Conservation (phyloP, 2,888 invertebrate species). For the Chymomyza caudatula region DNA sequence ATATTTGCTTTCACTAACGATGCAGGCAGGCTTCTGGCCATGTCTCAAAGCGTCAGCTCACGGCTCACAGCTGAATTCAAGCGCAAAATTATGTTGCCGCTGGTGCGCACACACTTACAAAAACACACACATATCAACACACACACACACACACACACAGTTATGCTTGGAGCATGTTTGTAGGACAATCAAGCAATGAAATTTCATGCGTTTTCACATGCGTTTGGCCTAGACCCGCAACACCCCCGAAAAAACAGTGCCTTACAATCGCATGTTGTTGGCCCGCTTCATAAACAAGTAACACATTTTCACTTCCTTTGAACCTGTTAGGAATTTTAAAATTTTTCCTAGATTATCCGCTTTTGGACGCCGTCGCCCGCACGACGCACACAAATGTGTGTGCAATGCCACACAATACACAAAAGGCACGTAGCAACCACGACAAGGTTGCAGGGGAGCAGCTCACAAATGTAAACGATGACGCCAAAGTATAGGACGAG, state of each 20-base stretch:
- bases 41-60: conserved; percentile 40
- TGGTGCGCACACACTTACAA: conserved; percentile 37
- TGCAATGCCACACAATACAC: conserved; percentile 64
- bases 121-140: neutral
- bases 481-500: neutral
- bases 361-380: conserved; percentile 39
- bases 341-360: conserved; percentile 66
- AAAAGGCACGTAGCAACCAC: conserved; percentile 61
- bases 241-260: neutral
- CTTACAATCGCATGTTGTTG: neutral
- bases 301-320: conserved; percentile 72
- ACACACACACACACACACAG: conserved; percentile 1
- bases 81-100: conserved; percentile 71
- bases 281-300: conserved; percentile 65
- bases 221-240: conserved; percentile 37
- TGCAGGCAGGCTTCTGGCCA: conserved; percentile 48
- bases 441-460: neutral
- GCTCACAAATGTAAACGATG: conserved; percentile 1
- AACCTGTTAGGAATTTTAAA: conserved; percentile 71
- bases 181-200: conserved; percentile 72
- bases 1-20: conserved; percentile 70
- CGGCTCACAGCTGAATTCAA: conserved; percentile 68
- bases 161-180: conserved; percentile 37
- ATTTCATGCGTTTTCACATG: conserved; percentile 72
- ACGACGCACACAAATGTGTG: conserved; percentile 23